Evolutionary conservation across 2,888 invertebrate genomes (phyloP), one percentile per base, ranked within the genome.

Genomic region (Drosophila formosana): DNA sequence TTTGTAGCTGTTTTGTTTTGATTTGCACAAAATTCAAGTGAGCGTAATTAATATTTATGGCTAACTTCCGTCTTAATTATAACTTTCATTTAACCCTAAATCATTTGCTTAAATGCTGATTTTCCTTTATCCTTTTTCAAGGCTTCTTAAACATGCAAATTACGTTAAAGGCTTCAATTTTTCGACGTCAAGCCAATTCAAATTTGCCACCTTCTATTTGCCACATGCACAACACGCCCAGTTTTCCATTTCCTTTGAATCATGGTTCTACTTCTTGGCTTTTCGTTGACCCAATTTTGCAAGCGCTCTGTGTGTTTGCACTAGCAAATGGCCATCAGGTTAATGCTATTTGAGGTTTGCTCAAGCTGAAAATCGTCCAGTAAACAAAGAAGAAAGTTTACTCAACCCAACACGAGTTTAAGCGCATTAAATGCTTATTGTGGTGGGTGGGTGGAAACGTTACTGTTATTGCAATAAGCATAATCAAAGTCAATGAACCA

Each of bases 301-400:
- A 76, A 69, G 65, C 57, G 63, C 61, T 52, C 77, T 62, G 64
- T 82, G 72, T 85, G 72, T 85, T 88, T 88, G 65, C 82, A 75
- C 39, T 66, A 51, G 66, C 66, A 77, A 88, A 88, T 72, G 66
- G 77, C 68, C 70, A 74, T 80, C 85, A 82, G 72, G 65, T 68
- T 72, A 83, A 83, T 85, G 80, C 68, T 72, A 75, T 84, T 87
- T 84, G 80, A 60, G 67, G 74, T 72, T 79, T 69, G 64, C 30
- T 62, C 80, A 66, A 62, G 69, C 78, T 65, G 82, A 73, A 81
- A 81, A 82, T 81, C 66, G 73, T 47, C 51, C 56, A 37, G 43
- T 41, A 71, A 82, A 85, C 26, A 43, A 26, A 46, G 28, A 49
- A 66, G 32, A 18, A 32, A 71, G 53, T 66, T 74, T 65, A 74